Evolutionary conservation across 1,140 invertebrate genomes (phyloP).

Genomic region (Diabrotica virgifera): DNA sequence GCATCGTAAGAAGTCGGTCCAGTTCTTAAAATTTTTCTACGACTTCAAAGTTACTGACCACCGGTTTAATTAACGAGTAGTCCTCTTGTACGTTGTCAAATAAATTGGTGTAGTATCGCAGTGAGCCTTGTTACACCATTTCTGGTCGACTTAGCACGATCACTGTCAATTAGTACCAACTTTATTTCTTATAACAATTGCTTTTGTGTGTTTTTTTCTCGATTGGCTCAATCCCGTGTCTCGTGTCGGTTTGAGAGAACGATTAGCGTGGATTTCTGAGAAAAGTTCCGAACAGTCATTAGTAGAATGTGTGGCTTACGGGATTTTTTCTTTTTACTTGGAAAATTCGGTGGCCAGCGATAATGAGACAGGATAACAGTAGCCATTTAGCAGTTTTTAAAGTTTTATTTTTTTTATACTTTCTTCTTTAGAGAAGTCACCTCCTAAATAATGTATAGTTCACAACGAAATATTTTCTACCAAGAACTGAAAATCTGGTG

Average conservation of each 20-base stretch:
- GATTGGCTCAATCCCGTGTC: constrained; percentile 27
- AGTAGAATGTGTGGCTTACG: constrained; percentile 5
- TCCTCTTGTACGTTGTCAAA: constrained; percentile 15
- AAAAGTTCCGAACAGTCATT: constrained; percentile 16
- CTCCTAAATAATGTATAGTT: no score
- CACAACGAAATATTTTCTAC: no score
- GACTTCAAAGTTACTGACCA: constrained; percentile 17
- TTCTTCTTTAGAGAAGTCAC: no score
- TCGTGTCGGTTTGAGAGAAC: constrained; percentile 16
- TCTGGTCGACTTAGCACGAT: constrained; percentile 33
- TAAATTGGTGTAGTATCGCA: constrained; percentile 26
- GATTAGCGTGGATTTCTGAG: constrained; percentile 20
- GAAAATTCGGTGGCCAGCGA: constrained; percentile 7
- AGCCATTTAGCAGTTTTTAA: neutral
- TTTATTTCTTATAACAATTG: constrained; percentile 30
- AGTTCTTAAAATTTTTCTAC: neutral
- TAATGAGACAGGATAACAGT: neutral
- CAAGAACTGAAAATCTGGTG: no score
- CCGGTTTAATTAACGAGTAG: constrained; percentile 20
- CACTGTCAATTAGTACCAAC: constrained; percentile 31
- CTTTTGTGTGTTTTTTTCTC: constrained; percentile 24
- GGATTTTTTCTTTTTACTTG: constrained; percentile 6
- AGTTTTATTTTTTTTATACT: neutral
- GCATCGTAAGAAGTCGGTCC: neutral
- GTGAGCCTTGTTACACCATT: constrained; percentile 22